Percentiles rank a stretch among this genome's conserved stretches.
phyloP scores from a whole-genome alignment of 1,140 invertebrate species.

The Drosophila pachea region DNA sequence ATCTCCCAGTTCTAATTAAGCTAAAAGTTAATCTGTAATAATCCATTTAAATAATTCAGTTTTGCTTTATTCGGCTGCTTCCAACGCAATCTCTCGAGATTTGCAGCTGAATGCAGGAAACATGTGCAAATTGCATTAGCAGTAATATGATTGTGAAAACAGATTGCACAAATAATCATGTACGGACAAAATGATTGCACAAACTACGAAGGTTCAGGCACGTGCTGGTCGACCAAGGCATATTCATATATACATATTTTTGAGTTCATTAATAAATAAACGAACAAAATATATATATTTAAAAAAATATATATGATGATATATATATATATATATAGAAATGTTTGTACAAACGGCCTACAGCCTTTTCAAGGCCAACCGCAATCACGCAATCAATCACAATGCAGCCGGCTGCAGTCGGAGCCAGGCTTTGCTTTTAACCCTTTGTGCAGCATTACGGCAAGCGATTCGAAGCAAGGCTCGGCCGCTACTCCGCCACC shows the following conservation, averaged over 20 bases:
- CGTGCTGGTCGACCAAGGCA: background rate
- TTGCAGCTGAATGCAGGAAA: conserved; percentile 2
- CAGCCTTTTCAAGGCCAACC: conserved; percentile 63
- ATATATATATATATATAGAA: too few relatives aligned
- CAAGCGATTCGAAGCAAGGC: background rate
- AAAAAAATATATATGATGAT: background rate
- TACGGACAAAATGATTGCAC: background rate
- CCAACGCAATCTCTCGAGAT: background rate
- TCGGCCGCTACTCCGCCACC: background rate
- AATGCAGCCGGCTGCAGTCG: conserved; percentile 24
- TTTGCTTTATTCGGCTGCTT: too few relatives aligned
- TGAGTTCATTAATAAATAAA: conserved; percentile 6
- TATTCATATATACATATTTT: too few relatives aligned
- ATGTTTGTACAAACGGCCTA: too few relatives aligned
- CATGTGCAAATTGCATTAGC: conserved; percentile 48
- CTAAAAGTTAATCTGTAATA: conserved; percentile 53
- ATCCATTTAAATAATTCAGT: conserved; percentile 31
- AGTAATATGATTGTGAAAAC: conserved; percentile 43
- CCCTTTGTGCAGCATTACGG: background rate
- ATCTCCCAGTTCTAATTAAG: too few relatives aligned
- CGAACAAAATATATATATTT: background rate
- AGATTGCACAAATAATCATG: background rate
- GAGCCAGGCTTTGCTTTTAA: conserved; percentile 34
- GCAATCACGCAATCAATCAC: conserved; percentile 70
- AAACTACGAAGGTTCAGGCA: background rate